phyloP scores from a whole-genome alignment of 2,797 vertebrate genomes.

The Pseudochirops cupreus region DNA sequence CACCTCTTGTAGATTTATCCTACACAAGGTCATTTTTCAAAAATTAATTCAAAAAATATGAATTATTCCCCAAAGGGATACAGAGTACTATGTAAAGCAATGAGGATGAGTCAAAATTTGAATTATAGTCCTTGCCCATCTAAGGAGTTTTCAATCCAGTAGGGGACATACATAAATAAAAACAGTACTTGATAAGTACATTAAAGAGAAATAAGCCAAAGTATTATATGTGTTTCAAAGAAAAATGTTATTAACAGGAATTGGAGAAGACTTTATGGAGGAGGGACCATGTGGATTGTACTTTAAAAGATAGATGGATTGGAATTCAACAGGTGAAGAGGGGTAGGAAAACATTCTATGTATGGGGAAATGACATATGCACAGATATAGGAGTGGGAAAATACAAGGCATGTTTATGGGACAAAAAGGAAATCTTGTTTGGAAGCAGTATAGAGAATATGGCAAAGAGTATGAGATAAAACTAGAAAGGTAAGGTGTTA shows the following conservation, averaged over 20 bases:
- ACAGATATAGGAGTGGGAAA: background rate
- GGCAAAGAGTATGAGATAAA: background rate
- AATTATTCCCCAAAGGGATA: background rate
- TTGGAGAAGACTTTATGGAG: background rate
- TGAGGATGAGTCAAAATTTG: background rate
- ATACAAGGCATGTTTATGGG: background rate
- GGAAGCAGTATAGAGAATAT: background rate
- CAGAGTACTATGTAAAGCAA: background rate
- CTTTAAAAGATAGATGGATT: background rate
- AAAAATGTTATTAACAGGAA: background rate
- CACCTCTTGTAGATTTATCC: background rate
- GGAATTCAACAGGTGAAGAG: too few species aligned
- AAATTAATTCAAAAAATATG: background rate
- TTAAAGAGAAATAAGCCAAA: background rate
- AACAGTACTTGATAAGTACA: background rate
- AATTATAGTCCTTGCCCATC: background rate
- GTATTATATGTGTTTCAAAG: background rate
- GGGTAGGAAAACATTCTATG: too few species aligned
- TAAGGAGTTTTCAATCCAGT: background rate
- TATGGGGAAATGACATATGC: background rate
- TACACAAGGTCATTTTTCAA: background rate
- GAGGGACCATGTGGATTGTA: background rate
- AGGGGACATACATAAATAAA: background rate
- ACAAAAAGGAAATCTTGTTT: background rate
- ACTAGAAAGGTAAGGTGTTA: background rate